Evolutionary conservation across 2,113 vertebrate genomes (phyloP).

Genomic region (Cyanoramphus novaezelandiae): DNA sequence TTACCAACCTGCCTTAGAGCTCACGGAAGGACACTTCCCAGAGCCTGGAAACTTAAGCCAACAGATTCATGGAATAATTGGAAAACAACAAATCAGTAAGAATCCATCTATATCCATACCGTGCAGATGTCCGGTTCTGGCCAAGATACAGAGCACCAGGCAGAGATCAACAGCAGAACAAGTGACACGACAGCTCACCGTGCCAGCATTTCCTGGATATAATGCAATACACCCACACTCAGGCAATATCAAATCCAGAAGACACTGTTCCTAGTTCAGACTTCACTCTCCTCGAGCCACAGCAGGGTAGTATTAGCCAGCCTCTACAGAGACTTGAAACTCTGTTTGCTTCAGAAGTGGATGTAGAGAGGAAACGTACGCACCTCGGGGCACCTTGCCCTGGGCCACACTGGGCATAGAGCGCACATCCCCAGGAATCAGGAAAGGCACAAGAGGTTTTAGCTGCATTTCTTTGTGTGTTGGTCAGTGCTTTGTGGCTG

Average conservation of each 20-base stretch:
- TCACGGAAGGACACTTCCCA: neutral
- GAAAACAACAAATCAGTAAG: neutral
- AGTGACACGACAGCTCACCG: neutral
- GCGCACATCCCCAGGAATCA: neutral
- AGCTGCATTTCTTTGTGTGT: neutral
- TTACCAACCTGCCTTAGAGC: neutral
- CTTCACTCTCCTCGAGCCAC: neutral
- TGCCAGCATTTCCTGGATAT: neutral
- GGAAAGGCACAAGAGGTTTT: neutral
- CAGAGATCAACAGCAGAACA: neutral
- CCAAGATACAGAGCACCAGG: neutral
- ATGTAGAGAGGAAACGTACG: neutral
- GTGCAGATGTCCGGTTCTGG: neutral
- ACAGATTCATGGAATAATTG: neutral
- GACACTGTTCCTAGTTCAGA: neutral
- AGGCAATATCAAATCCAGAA: neutral
- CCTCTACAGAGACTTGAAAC: neutral
- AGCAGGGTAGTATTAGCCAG: neutral
- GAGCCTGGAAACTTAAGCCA: neutral
- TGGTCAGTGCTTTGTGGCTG: neutral
- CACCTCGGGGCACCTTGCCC: neutral
- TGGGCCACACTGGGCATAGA: rapidly evolving
- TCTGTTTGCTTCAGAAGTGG: neutral
- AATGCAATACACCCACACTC: neutral
- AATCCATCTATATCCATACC: neutral